Evolutionary conservation across 2,888 invertebrate species (phyloP).

Genomic region (Girardia tigrina): DNA sequence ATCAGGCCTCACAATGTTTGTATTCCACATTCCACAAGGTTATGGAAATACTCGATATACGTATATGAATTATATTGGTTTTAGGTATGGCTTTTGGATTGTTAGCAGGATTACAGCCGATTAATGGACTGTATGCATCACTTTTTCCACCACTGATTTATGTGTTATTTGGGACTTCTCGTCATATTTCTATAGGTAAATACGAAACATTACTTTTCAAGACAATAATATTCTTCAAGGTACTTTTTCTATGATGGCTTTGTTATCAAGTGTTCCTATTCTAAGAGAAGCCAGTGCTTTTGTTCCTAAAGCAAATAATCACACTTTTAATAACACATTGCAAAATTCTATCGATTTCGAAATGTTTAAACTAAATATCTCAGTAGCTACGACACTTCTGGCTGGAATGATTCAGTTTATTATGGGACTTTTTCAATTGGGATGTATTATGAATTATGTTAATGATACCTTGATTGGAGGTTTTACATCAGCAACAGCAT

Average conservation of each 20-base stretch:
- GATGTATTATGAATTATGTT: constrained; percentile 18
- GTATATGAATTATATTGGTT: too few relatives aligned
- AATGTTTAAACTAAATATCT: background rate
- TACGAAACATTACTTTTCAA: background rate
- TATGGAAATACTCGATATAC: too few relatives aligned
- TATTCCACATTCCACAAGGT: constrained; percentile 16
- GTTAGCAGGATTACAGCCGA: background rate
- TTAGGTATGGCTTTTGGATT: background rate
- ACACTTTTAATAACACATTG: background rate
- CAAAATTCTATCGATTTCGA: background rate
- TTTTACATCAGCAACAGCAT: background rate
- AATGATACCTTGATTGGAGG: constrained; percentile 6
- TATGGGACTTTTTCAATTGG: background rate
- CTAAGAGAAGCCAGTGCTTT: background rate
- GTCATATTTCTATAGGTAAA: background rate
- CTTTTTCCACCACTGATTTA: background rate
- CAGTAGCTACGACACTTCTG: background rate
- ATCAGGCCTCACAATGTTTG: background rate
- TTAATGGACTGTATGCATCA: background rate
- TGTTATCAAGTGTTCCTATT: background rate
- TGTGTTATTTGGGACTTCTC: background rate
- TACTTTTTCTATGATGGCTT: background rate
- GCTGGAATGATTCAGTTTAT: background rate
- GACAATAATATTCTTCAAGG: background rate
- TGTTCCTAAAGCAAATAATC: background rate